A percentile compares a stretch with the other conserved stretches of the same genome.
phyloP scores from a whole-genome alignment of 2,888 invertebrate species.

The Stenolophus ochropezus region DNA sequence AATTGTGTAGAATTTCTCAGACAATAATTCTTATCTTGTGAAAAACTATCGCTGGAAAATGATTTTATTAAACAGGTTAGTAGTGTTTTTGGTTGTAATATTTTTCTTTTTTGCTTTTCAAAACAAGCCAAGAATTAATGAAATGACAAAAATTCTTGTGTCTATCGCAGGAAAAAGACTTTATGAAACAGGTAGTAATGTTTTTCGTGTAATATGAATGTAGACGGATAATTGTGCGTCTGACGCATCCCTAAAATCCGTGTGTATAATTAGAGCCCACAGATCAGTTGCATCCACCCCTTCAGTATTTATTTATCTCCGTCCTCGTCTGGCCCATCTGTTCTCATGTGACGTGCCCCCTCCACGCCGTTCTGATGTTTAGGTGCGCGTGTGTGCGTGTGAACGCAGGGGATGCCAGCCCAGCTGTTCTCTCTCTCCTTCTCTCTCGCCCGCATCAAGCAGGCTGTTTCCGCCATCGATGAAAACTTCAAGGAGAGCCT shows the following conservation, averaged over 20 bases:
- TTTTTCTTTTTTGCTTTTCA: no score
- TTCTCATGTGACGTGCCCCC: background rate
- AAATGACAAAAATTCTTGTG: no score
- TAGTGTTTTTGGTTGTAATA: no score
- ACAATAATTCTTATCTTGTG: no score
- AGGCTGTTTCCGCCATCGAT: slow-evolving; percentile 3
- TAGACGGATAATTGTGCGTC: no score
- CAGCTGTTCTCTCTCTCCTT: slow-evolving; percentile 4
- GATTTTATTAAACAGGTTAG: no score
- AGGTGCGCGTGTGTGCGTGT: slow-evolving; percentile 24
- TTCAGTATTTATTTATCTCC: background rate
- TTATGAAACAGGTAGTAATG: no score
- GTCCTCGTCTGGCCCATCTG: background rate
- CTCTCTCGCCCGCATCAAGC: background rate
- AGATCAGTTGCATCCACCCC: background rate
- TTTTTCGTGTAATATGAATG: no score
- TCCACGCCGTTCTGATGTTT: background rate
- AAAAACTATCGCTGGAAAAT: no score
- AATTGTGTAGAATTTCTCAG: no score
- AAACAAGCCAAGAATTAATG: no score
- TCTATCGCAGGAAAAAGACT: no score
- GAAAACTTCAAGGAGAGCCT: slow-evolving; percentile 15
- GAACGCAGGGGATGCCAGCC: slow-evolving; percentile 10
- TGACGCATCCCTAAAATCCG: background rate
- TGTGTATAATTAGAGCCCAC: background rate